Evolutionary conservation across 2,113 vertebrate species (phyloP).

Genomic region (Phocoena phocoena): DNA sequence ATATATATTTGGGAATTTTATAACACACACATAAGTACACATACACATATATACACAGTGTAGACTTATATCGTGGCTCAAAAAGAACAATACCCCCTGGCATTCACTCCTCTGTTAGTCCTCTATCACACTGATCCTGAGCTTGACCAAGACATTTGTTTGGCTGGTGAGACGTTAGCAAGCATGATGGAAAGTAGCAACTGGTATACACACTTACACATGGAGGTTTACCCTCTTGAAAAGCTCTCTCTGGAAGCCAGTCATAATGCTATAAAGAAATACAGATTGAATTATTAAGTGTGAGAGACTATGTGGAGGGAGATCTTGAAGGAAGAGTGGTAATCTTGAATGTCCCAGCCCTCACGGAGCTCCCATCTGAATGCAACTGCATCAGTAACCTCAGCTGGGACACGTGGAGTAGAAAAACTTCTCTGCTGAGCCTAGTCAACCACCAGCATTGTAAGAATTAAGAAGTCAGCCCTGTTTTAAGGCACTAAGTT

Average conservation of each 20-base stretch:
- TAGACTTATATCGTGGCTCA: background rate
- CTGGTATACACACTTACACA: background rate
- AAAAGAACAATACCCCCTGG: background rate
- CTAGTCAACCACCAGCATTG: fast-evolving
- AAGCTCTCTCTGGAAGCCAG: background rate
- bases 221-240: background rate
- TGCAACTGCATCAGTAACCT: fast-evolving
- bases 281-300: background rate
- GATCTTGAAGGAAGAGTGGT: background rate
- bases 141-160: background rate
- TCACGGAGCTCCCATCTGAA: background rate
- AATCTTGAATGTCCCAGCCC: fast-evolving
- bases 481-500: background rate
- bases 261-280: background rate
- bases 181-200: background rate
- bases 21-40: background rate
- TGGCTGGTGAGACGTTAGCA: background rate
- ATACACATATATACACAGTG: background rate
- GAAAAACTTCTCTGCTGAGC: background rate
- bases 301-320: background rate
- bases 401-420: background rate
- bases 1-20: background rate
- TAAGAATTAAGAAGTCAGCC: background rate
- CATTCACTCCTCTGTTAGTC: background rate
- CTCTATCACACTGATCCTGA: background rate